These are phyloP conservation scores for Steatocranus sp. DNA, from an alignment of 2,797 vertebrate species.

Conservation along the genomic window DNA sequence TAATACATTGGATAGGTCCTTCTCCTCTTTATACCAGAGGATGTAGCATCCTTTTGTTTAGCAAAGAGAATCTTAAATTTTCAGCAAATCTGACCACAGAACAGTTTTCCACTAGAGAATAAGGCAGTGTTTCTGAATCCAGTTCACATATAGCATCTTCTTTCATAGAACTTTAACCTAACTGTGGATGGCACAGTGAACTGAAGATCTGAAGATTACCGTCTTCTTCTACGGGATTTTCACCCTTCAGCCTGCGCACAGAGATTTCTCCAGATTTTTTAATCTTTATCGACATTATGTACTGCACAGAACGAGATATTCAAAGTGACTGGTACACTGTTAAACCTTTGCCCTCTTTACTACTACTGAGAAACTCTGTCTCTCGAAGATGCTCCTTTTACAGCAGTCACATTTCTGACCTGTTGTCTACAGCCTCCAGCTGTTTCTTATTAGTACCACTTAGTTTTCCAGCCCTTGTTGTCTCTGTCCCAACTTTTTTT, in stretches of 20 bases:
- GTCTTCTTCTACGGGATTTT: background rate
- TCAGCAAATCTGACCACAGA: background rate
- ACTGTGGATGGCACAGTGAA: background rate
- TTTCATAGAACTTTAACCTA: background rate
- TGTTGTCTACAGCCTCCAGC: background rate
- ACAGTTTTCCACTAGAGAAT: background rate
- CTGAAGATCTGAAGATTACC: background rate
- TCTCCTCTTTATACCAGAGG: background rate
- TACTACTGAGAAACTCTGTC: background rate
- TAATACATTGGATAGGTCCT: background rate
- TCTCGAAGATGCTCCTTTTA: background rate
- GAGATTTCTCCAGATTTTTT: background rate
- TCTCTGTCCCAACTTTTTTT: background rate
- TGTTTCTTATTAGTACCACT: background rate
- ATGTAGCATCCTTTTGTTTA: background rate
- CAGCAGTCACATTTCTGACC: background rate
- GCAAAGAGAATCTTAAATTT: background rate
- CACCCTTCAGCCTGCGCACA: background rate
- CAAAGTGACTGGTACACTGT: background rate
- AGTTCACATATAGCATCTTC: background rate
- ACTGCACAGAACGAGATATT: rapidly evolving
- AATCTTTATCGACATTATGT: background rate
- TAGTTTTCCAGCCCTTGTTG: background rate
- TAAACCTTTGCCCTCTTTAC: background rate
- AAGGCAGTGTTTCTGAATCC: background rate